Conservation (phyloP, 1,140 invertebrate species). For the Drosophila pandora region DNA sequence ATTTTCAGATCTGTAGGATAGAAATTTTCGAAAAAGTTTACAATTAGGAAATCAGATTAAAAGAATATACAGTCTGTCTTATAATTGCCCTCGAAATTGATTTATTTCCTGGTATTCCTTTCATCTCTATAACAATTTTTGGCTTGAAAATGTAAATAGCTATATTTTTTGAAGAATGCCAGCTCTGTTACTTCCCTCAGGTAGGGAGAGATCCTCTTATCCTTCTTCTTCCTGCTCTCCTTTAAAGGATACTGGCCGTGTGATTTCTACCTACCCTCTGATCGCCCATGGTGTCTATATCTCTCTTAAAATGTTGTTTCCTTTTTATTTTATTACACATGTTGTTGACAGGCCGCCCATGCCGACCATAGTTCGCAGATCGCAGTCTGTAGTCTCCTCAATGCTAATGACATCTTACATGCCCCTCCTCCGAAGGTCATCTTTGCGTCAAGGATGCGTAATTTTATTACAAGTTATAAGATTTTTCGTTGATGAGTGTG, state of each 20-base stretch:
- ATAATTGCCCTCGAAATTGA: not conserved
- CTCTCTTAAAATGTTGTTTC: slow-evolving; percentile 16
- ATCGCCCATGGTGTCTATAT: not conserved
- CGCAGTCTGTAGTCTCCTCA: slow-evolving; percentile 35
- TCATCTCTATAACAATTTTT: slow-evolving; percentile 6
- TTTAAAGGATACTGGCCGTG: not conserved
- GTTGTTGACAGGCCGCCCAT: slow-evolving; percentile 68
- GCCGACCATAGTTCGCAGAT: slow-evolving; percentile 30
- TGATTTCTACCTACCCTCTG: slow-evolving; percentile 48
- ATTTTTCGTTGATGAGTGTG: slow-evolving; percentile 68
- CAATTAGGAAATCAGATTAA: slow-evolving; percentile 4
- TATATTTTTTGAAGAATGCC: not conserved
- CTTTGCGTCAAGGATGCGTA: slow-evolving; percentile 55
- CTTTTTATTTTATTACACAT: slow-evolving; percentile 30
- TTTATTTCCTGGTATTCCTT: slow-evolving; percentile 1
- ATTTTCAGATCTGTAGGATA: too few species aligned
- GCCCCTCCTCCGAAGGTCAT: slow-evolving; percentile 33
- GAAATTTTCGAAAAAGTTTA: not conserved
- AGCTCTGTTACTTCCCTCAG: slow-evolving; percentile 11
- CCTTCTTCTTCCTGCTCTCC: slow-evolving; percentile 18
- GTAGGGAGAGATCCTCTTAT: slow-evolving; percentile 20
- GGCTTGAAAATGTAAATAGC: not conserved
- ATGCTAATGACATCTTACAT: slow-evolving; percentile 68
- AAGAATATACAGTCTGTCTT: slow-evolving; percentile 1
- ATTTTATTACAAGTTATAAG: slow-evolving; percentile 80